Evolutionary conservation across 1,140 invertebrate species (phyloP).

Genomic region (Platyscapa corneri): DNA sequence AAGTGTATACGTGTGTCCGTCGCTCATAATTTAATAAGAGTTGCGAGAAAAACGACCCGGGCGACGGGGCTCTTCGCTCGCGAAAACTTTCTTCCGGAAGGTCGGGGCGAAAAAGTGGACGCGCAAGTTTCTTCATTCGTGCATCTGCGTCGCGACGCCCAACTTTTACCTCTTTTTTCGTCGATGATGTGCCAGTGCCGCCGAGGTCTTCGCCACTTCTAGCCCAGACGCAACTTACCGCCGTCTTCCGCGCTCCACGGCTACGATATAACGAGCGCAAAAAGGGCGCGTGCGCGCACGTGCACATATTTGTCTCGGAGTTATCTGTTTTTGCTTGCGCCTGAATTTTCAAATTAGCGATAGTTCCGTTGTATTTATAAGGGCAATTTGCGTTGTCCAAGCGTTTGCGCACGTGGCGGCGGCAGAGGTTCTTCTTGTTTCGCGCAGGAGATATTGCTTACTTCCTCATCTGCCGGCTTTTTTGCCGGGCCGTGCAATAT

Average conservation of each 20-base stretch:
- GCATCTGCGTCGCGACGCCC: conserved; percentile 32
- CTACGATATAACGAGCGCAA: conserved; percentile 10
- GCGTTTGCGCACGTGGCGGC: conserved; percentile 5
- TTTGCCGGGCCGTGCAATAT: neutral
- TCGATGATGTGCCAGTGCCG: conserved; percentile 9
- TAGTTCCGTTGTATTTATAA: conserved; percentile 17
- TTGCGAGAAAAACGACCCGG: conserved; percentile 10
- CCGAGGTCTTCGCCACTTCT: neutral
- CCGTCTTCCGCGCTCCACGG: neutral
- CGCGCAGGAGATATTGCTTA: conserved; percentile 1
- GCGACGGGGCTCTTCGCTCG: neutral
- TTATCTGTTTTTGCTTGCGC: conserved; percentile 22
- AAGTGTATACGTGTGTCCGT: conserved; percentile 23
- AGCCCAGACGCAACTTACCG: neutral
- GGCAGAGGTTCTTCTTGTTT: neutral
- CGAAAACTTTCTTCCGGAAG: conserved; percentile 2
- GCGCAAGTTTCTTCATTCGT: conserved; percentile 46
- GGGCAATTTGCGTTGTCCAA: conserved; percentile 22
- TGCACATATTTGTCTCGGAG: neutral
- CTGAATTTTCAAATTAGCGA: conserved; percentile 46
- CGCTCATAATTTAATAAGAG: conserved; percentile 52
- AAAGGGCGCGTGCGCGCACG: conserved; percentile 1
- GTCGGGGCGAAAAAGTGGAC: conserved; percentile 41
- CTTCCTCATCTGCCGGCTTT: neutral
- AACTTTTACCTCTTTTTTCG: conserved; percentile 33